Evolutionary conservation across 1,140 invertebrate genomes (phyloP).

Genomic region (Drosophila varians): DNA sequence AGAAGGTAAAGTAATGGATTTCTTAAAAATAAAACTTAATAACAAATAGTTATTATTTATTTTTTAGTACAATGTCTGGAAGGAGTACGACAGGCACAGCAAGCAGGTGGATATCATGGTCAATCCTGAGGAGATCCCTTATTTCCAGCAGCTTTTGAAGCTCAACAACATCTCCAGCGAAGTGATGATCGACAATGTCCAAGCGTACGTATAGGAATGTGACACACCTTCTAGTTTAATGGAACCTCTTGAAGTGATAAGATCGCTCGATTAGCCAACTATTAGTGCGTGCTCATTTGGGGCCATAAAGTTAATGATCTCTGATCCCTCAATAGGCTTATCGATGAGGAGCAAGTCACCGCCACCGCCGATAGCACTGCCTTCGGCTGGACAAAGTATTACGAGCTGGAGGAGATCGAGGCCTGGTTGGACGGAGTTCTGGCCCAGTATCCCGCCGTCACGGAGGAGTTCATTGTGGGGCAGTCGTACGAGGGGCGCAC

Average conservation of each 20-base stretch:
- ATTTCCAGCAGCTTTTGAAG: conserved; percentile 45
- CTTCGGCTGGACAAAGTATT: conserved; percentile 84
- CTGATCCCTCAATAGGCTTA: conserved; percentile 52
- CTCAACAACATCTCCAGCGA: conserved; percentile 48
- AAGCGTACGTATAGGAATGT: conserved; percentile 46
- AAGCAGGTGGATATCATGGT: conserved; percentile 70
- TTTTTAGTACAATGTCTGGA: conserved; percentile 69
- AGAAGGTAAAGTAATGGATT: conserved; percentile 37
- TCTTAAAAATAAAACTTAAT: background rate
- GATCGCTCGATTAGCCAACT: conserved; percentile 8
- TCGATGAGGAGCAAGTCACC: conserved; percentile 63
- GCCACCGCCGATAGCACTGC: conserved; percentile 40
- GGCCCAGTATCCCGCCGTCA: conserved; percentile 64
- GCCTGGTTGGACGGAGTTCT: conserved; percentile 84
- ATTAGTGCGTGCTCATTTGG: conserved; percentile 23
- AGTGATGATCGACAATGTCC: conserved; percentile 63
- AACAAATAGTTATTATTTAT: background rate
- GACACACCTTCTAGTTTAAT: background rate
- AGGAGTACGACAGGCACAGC: conserved; percentile 56
- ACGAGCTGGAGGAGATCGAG: conserved; percentile 84
- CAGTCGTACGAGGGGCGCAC: conserved; percentile 86
- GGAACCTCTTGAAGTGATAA: conserved; percentile 24
- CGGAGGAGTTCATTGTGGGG: conserved; percentile 71
- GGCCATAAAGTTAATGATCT: conserved; percentile 36
- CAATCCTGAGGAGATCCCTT: conserved; percentile 31